Evolutionary conservation across 2,888 invertebrate genomes (phyloP).

Genomic region (Drosophila fungiperda): DNA sequence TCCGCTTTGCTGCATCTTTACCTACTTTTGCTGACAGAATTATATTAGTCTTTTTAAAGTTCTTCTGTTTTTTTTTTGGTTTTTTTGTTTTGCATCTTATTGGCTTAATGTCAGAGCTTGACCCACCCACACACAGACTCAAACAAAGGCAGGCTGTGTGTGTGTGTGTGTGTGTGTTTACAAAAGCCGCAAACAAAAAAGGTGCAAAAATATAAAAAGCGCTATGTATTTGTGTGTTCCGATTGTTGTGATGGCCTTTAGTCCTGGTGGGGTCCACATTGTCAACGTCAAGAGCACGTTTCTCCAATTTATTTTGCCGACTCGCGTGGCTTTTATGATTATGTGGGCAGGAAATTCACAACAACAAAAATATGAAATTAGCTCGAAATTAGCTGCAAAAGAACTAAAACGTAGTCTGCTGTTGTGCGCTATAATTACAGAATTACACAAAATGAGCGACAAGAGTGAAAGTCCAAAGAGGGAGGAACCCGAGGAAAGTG

Average conservation of each 20-base stretch:
- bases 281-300: slow-evolving; percentile 77
- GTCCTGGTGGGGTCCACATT: slow-evolving; percentile 47
- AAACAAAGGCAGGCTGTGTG: slow-evolving; percentile 22
- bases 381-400: slow-evolving; percentile 68
- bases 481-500: slow-evolving; percentile 6
- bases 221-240: slow-evolving; percentile 39
- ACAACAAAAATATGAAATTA: slow-evolving; percentile 68
- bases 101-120: slow-evolving; percentile 52
- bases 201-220: slow-evolving; percentile 36
- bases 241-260: slow-evolving; percentile 28
- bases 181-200: slow-evolving; percentile 37
- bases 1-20: neutral
- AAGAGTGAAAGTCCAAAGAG: slow-evolving; percentile 22
- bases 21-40: slow-evolving; percentile 20
- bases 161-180: slow-evolving; percentile 37
- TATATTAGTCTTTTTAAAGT: slow-evolving; percentile 27
- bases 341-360: slow-evolving; percentile 44
- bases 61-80: slow-evolving; percentile 14
- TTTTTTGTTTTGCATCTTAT: slow-evolving; percentile 54
- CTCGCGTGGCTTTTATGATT: slow-evolving; percentile 49
- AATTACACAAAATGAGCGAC: slow-evolving; percentile 45
- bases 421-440: slow-evolving; percentile 69
- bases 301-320: slow-evolving; percentile 66
- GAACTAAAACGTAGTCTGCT: slow-evolving; percentile 66
- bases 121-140: slow-evolving; percentile 34